A percentile compares a stretch with the other conserved stretches of the same genome.
phyloP scores from a whole-genome alignment of 2,888 invertebrate species.

The Vanessa cardui region DNA sequence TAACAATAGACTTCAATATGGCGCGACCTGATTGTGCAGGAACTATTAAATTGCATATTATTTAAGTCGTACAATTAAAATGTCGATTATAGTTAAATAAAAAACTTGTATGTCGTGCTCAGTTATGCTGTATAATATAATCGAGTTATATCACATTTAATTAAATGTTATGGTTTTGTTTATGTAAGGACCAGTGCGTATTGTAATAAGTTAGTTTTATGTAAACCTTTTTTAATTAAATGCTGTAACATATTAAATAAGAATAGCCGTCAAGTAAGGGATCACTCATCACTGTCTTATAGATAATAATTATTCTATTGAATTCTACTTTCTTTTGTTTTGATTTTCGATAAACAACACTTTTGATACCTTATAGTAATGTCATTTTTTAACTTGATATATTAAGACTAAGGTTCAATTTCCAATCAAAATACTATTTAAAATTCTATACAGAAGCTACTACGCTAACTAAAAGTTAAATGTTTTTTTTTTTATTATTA shows the following conservation, averaged over 20 bases:
- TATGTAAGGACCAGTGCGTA: neutral
- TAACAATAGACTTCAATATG: slow-evolving; percentile 37
- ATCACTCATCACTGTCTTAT: slow-evolving; percentile 21
- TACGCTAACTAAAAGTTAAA: neutral
- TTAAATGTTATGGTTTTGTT: neutral
- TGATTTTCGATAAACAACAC: no score
- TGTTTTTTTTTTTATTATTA: neutral
- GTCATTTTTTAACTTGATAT: no score
- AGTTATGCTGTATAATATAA: neutral
- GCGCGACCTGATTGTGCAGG: slow-evolving; percentile 36
- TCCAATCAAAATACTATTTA: no score
- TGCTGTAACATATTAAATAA: neutral
- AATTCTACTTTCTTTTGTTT: no score
- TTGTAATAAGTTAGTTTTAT: neutral
- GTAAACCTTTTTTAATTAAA: neutral
- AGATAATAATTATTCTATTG: slow-evolving; percentile 16
- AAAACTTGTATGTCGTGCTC: neutral
- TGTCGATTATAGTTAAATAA: neutral
- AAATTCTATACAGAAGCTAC: neutral
- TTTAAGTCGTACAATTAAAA: slow-evolving; percentile 29
- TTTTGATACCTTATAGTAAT: no score
- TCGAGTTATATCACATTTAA: neutral
- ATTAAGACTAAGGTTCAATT: no score
- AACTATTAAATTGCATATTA: slow-evolving; percentile 40
- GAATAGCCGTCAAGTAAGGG: slow-evolving; percentile 1